Conservation (phyloP, 2,113 vertebrate genomes). For the Tympanuchus pallidicinctus region DNA sequence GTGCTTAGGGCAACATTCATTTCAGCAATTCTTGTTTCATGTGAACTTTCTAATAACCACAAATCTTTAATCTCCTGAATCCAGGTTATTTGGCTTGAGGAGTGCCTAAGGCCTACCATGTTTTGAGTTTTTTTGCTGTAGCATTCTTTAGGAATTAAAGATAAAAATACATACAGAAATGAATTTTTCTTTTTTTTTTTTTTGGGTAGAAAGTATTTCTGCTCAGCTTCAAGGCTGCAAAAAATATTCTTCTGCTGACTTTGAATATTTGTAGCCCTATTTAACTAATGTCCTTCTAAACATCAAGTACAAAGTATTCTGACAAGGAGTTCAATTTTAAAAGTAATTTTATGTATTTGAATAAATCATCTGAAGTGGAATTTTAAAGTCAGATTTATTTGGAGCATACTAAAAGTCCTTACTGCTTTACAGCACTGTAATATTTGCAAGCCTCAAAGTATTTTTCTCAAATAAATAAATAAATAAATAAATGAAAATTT, state of each 20-base stretch:
- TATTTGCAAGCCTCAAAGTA: background rate
- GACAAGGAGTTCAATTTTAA: background rate
- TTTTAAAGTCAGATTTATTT: background rate
- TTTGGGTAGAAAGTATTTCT: background rate
- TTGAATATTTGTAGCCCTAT: background rate
- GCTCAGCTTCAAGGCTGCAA: background rate
- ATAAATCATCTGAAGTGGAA: background rate
- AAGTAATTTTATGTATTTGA: background rate
- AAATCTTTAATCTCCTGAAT: slow-evolving; percentile 10
- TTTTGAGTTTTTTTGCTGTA: background rate
- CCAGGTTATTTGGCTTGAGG: slow-evolving; percentile 20
- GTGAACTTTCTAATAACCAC: slow-evolving; percentile 49
- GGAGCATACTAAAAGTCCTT: background rate
- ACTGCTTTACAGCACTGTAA: background rate
- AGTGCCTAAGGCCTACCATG: background rate
- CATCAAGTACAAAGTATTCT: background rate
- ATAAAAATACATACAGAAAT: background rate
- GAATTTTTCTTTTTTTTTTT: background rate
- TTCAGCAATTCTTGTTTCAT: slow-evolving; percentile 45
- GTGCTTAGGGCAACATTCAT: slow-evolving; percentile 38
- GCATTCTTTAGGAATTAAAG: background rate
- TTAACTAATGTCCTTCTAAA: background rate
- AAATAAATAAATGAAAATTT: background rate
- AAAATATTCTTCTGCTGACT: background rate
- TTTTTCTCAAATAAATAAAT: background rate